Percentiles rank a stretch among this genome's conserved stretches.
phyloP scores from a whole-genome alignment of 2,113 vertebrate species.

The Psophia crepitans region DNA sequence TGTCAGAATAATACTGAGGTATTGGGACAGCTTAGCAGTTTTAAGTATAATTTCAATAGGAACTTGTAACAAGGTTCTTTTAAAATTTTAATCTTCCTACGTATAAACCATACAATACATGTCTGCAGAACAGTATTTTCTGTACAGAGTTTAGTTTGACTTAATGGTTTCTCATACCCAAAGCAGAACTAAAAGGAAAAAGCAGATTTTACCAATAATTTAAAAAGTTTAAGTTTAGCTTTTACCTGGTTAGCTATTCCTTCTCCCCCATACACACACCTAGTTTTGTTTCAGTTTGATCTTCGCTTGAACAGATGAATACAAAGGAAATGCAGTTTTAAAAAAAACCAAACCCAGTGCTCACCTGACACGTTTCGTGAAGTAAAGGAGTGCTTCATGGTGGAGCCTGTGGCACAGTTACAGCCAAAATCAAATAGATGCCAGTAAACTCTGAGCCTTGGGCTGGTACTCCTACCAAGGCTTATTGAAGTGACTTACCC shows the following conservation, averaged over 20 bases:
- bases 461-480: background rate
- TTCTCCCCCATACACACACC: background rate
- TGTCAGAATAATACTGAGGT: background rate
- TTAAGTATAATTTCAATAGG: background rate
- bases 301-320: background rate
- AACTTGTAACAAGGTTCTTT: background rate
- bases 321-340: background rate
- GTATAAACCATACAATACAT: background rate
- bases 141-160: background rate
- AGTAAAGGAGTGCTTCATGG: background rate
- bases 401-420: background rate
- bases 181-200: background rate
- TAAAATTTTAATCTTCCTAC: background rate
- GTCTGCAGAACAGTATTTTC: background rate
- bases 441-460: background rate
- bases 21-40: background rate
- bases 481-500: background rate
- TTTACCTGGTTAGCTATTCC: background rate
- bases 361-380: background rate
- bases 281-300: background rate
- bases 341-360: background rate
- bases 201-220: background rate
- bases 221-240: background rate
- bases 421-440: background rate
- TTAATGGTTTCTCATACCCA: background rate